Evolutionary conservation across 2,113 vertebrate genomes (phyloP).

Genomic region (Argyrosomus japonicus): DNA sequence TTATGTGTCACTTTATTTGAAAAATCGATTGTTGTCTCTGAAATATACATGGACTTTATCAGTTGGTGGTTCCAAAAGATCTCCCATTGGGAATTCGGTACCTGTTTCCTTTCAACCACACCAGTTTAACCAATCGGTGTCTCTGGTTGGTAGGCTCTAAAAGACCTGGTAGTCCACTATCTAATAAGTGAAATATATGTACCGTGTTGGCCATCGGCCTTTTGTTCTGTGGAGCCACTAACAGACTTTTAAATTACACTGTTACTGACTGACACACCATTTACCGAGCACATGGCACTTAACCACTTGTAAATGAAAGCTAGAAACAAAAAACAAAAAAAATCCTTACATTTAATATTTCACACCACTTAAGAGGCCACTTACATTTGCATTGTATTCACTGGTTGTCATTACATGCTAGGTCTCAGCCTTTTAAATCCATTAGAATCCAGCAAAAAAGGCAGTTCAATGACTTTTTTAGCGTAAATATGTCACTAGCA

Average conservation of each 20-base stretch:
- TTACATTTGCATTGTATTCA: neutral
- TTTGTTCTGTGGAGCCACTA: neutral
- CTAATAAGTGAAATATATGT: neutral
- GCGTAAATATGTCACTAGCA: neutral
- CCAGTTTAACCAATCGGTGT: neutral
- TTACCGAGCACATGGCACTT: neutral
- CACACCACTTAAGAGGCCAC: neutral
- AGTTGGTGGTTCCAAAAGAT: no score
- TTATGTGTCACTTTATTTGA: neutral
- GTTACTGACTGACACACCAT: neutral
- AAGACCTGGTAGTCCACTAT: neutral
- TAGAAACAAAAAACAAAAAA: neutral
- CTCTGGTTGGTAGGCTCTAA: neutral
- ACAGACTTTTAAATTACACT: neutral
- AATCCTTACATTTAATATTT: slow-evolving; percentile 1
- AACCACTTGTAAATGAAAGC: neutral
- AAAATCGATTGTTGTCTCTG: neutral
- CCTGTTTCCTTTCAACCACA: no score
- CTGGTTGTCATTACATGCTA: neutral
- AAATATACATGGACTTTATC: no score
- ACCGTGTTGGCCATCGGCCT: neutral
- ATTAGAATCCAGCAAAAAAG: neutral
- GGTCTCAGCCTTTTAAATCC: neutral
- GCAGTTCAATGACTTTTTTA: neutral
- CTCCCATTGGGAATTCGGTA: no score